phyloP scores from a whole-genome alignment of 2,113 vertebrate species.

The Phycodurus eques region DNA sequence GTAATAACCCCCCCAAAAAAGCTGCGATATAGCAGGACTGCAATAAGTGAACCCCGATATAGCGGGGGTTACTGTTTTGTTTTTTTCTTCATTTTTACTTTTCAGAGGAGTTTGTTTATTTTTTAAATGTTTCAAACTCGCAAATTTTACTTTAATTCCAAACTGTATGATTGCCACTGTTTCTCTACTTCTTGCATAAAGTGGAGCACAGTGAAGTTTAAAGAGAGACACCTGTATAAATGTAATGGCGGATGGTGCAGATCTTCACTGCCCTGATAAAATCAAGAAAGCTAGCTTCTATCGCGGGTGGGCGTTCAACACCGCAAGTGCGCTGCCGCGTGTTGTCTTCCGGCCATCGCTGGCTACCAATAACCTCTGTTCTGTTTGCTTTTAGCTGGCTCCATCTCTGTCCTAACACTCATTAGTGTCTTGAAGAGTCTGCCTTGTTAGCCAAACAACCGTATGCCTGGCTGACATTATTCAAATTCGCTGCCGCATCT shows the following conservation, averaged over 20 bases:
- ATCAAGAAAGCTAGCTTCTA: constrained; percentile 6
- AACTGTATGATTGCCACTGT: too few species aligned
- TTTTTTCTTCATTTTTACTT: too few species aligned
- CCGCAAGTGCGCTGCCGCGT: constrained; percentile 6
- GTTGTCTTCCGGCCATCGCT: not conserved
- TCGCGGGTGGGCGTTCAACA: constrained; percentile 13
- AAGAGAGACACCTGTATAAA: too few species aligned
- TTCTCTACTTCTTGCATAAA: not conserved
- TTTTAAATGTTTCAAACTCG: too few species aligned
- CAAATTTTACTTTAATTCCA: too few species aligned
- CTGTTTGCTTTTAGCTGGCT: constrained; percentile 42
- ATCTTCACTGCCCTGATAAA: not conserved
- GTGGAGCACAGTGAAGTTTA: not conserved
- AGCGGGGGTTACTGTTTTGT: too few species aligned
- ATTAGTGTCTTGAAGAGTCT: constrained; percentile 50
- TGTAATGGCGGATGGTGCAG: not conserved
- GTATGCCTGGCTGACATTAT: constrained; percentile 52
- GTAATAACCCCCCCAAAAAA: too few species aligned
- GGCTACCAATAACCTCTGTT: constrained; percentile 28
- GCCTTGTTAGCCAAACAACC: constrained; percentile 57
- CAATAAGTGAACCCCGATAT: too few species aligned
- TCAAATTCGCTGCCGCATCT: constrained; percentile 45
- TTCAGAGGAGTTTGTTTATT: too few species aligned
- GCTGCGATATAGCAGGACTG: too few species aligned
- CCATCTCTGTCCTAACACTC: constrained; percentile 43